These are phyloP conservation scores for Drosophila pegasa DNA, from an alignment of 2,888 invertebrate genomes.

Conservation along the genomic window DNA sequence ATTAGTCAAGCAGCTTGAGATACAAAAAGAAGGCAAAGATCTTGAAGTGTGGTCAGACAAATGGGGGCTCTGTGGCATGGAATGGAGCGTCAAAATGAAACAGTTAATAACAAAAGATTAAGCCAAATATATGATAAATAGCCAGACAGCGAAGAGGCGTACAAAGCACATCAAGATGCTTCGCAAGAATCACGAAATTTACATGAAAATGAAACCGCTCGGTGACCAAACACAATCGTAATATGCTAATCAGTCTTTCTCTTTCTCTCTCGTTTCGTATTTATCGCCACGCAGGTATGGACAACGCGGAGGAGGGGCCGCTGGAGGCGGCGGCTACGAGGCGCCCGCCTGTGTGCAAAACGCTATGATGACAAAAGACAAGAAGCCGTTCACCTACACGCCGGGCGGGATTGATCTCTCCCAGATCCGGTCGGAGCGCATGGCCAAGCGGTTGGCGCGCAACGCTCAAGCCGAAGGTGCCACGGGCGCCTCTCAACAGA, in stretches of 20 bases:
- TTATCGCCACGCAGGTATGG: constrained; percentile 79
- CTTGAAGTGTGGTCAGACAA: constrained; percentile 33
- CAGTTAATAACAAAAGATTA: constrained; percentile 64
- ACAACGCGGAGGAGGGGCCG: constrained; percentile 81
- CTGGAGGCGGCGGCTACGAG: constrained; percentile 85
- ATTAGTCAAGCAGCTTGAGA: constrained; percentile 63
- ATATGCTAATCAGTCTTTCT: constrained; percentile 39
- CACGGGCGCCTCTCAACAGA: constrained; percentile 86
- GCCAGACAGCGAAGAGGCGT: constrained; percentile 24
- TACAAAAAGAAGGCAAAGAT: constrained; percentile 23
- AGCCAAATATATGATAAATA: constrained; percentile 62
- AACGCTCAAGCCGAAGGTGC: constrained; percentile 91
- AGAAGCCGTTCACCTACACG: constrained; percentile 98
- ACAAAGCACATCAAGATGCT: constrained; percentile 15
- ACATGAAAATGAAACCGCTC: constrained; percentile 52
- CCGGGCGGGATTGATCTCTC: constrained; percentile 96
- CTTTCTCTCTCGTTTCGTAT: not conserved
- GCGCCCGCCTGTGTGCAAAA: constrained; percentile 96
- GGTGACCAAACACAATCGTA: constrained; percentile 14
- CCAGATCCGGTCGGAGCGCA: constrained; percentile 94
- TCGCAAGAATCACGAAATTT: constrained; percentile 41
- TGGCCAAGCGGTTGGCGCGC: constrained; percentile 91
- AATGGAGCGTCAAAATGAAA: constrained; percentile 41
- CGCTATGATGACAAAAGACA: constrained; percentile 98
- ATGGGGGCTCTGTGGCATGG: constrained; percentile 46